Base-by-base conservation (phyloP, 2,113 vertebrate species). In the Alouatta palliata region DNA sequence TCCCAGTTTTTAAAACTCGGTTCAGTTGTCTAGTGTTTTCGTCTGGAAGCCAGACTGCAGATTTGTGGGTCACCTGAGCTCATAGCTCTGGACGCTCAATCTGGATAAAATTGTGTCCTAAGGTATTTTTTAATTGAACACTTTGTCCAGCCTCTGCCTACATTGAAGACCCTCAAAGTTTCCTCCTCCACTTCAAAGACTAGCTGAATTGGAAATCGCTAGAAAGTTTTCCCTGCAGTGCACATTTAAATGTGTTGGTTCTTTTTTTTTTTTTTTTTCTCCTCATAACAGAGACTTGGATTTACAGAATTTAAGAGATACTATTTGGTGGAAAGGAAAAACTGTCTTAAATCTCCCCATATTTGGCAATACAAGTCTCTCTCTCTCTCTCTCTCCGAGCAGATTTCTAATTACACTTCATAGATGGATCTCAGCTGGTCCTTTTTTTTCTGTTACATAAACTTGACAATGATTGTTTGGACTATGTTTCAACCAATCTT, bases 351-450 rank as follows among this genome's bases (percentile, higher is more conserved):
- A 91, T 71, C 19, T 87, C 87, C 76, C 87, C 94, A 89, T 93
- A 96, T 85, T 94, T 95, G 79, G 91, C 43, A 95, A 88, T 32
- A 45, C 19, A 27, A 2, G n/a, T 23, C 11, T 37, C 17, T 79
- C 54, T 73, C 27, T 54, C 45, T 82, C 61, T 70, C 27, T 54
- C 47, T 37, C 75, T 40, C 40, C 17, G 73, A 85, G 94, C 45
- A 75, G 52, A 90, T 84, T 96, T 92, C 66, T 81, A 96, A 66
- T 21, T 30, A 7, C 52, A 61, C 68, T 89, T 92, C 77, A 83
- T 95, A 96, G 84, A 94, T 89, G 73, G 47, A 91, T 27, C 87
- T 96, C 95, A 95, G 87, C 75, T 93, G 16, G 68, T 66, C 56
- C 79, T 54, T 93, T 25, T 25, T 54, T 84, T 40, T 32, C 56